Evolutionary conservation across 2,797 vertebrate genomes (phyloP).

Genomic region (Sciaenops ocellatus): DNA sequence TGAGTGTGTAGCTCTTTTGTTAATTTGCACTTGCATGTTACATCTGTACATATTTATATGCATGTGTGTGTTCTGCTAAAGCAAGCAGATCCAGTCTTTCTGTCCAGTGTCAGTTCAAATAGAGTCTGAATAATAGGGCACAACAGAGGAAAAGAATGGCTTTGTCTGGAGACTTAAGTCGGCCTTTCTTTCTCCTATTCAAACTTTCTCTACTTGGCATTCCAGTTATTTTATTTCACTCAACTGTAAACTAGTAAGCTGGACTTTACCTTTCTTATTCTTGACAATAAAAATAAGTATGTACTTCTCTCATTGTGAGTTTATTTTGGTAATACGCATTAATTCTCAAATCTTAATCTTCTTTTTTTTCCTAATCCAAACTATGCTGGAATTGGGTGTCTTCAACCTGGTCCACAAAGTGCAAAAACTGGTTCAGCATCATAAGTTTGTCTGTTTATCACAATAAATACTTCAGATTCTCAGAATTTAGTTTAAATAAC

Average conservation of each 20-base stretch:
- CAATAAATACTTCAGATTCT: constrained; percentile 35
- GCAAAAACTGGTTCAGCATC: not conserved
- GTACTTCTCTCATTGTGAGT: constrained; percentile 3
- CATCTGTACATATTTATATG: not conserved
- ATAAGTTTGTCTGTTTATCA: constrained; percentile 6
- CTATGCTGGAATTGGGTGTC: constrained; percentile 2
- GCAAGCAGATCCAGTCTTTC: constrained; percentile 16
- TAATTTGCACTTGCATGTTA: constrained; percentile 3
- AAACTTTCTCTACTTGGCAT: constrained; percentile 51
- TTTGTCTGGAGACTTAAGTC: constrained; percentile 56
- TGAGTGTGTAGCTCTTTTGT: not conserved
- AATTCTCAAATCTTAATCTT: constrained; percentile 30
- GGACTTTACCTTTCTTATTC: constrained; percentile 36
- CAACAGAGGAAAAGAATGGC: constrained; percentile 33
- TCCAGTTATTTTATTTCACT: constrained; percentile 53
- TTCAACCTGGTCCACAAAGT: not conserved
- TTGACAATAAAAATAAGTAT: constrained; percentile 5
- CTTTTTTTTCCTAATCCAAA: constrained; percentile 9
- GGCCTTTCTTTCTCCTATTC: constrained; percentile 44
- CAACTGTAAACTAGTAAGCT: constrained; percentile 47
- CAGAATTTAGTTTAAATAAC: constrained; percentile 29
- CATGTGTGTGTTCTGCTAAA: not conserved
- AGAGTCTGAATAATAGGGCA: constrained; percentile 27
- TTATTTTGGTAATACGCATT: constrained; percentile 20
- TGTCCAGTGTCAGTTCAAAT: constrained; percentile 20